Base-by-base conservation (phyloP, 2,113 vertebrate species). In the Rafetus swinhoei region DNA sequence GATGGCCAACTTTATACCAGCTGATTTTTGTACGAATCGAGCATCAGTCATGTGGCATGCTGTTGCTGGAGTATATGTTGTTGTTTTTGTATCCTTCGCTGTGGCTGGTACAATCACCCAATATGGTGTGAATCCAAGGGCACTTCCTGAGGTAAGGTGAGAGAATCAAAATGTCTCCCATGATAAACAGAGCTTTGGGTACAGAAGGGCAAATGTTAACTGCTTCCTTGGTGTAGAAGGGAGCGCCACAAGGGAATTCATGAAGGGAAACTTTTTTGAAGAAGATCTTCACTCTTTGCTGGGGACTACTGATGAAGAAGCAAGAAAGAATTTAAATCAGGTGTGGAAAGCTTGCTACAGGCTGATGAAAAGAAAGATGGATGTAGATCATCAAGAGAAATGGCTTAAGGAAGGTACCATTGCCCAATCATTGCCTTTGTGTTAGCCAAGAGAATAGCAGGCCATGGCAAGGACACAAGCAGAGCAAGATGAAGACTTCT, bases 91-190 rank as follows among this genome's bases (percentile, higher is more conserved):
- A 86, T 55, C 84, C 57, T 87, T 93, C 0, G 0, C 39, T 72
- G 55, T 0, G 83, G 21, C 8, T 53, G 81, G 29, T 3, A 5
- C 32, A 88, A 87, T 72, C 39, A 50, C 15, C 39, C 35, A 45
- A 35, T 59, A 27, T 25, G 35, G 24, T 60, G 12, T n/a, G 21
- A 55, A 81, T 57, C 50, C 65, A 35, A 7, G 50, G 80, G 79
- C 1, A 0, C 0, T 24, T 82, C 55, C 53, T 83, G 24, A 0
- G 0, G 25, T 35, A 69, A 80, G 32, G 55, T n/a, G 50, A 18
- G 21, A 89, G 86, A 79, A 87, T 82, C 82, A 88, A 94, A 95
- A 84, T 50, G 27, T 24, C 10, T 82, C 84, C 91, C 85, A 74
- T 14, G n/a, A 90, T 92, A 93, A 87, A 82, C 77, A 87, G 29